phyloP scores from a whole-genome alignment of 2,888 invertebrate genomes.

The Anoncus sp. region DNA sequence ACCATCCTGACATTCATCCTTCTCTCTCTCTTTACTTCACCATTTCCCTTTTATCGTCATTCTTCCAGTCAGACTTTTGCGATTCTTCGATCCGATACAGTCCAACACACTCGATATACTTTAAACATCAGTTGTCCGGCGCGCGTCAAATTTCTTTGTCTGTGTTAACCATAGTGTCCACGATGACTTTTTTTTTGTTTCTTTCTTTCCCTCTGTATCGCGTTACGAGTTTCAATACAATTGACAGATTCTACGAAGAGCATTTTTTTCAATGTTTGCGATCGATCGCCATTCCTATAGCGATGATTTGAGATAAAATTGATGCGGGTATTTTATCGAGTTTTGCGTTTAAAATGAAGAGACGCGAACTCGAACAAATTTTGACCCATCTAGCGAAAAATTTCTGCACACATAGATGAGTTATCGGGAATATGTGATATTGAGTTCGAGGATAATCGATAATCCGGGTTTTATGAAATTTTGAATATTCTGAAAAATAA shows the following conservation, averaged over 20 bases:
- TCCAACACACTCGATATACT: constrained; percentile 22
- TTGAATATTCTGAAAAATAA: neutral
- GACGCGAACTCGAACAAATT: no score
- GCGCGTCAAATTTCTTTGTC: neutral
- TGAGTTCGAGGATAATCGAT: no score
- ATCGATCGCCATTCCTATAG: neutral
- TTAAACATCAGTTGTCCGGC: neutral
- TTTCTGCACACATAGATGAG: no score
- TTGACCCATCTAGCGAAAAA: no score
- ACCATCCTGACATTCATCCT: constrained; percentile 32
- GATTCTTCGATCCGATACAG: constrained; percentile 17
- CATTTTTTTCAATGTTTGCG: neutral
- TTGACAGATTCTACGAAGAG: neutral
- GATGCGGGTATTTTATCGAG: no score
- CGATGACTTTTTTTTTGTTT: neutral
- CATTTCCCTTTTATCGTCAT: constrained; percentile 45
- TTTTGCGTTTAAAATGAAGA: no score
- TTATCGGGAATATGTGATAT: no score
- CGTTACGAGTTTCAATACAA: neutral
- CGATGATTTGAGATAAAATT: neutral
- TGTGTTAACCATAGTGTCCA: neutral
- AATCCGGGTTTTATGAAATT: no score
- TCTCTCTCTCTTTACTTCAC: constrained; percentile 29
- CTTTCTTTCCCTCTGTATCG: no score
- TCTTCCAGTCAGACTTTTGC: constrained; percentile 13